Conservation (phyloP, 2,888 invertebrate genomes). For the Anarsia innoxiella region DNA sequence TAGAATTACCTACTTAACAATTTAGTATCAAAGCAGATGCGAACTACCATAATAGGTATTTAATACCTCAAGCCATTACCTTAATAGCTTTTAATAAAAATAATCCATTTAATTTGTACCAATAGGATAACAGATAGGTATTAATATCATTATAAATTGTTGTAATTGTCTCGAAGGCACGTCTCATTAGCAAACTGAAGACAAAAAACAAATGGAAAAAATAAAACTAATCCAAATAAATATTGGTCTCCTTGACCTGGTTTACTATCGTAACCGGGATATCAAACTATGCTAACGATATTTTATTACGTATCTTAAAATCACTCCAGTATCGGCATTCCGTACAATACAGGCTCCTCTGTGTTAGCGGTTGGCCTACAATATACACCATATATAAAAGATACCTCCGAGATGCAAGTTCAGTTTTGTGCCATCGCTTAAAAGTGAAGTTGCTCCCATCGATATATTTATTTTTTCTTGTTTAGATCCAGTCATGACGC, state of each 20-base stretch:
- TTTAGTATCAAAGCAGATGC: no score
- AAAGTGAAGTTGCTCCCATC: slow-evolving; percentile 43
- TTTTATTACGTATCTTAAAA: slow-evolving; percentile 60
- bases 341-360: slow-evolving; percentile 49
- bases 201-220: no score
- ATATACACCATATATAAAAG: slow-evolving; percentile 62
- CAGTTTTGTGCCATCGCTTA: slow-evolving; percentile 53
- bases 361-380: slow-evolving; percentile 70
- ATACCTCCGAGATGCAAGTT: slow-evolving; percentile 45
- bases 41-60: no score
- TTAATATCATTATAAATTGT: no score
- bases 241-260: slow-evolving; percentile 58
- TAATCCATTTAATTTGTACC: no score
- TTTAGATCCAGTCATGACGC: slow-evolving; percentile 61
- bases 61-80: no score
- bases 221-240: no score
- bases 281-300: slow-evolving; percentile 62
- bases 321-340: slow-evolving; percentile 42
- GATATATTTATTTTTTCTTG: slow-evolving; percentile 40
- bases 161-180: no score
- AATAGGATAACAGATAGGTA: no score
- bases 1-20: no score
- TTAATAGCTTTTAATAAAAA: no score
- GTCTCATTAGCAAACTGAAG: no score
- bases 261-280: slow-evolving; percentile 56